phyloP scores from a whole-genome alignment of 35 echinoderm and acorn worm species.

The Lytechinus pictus region DNA sequence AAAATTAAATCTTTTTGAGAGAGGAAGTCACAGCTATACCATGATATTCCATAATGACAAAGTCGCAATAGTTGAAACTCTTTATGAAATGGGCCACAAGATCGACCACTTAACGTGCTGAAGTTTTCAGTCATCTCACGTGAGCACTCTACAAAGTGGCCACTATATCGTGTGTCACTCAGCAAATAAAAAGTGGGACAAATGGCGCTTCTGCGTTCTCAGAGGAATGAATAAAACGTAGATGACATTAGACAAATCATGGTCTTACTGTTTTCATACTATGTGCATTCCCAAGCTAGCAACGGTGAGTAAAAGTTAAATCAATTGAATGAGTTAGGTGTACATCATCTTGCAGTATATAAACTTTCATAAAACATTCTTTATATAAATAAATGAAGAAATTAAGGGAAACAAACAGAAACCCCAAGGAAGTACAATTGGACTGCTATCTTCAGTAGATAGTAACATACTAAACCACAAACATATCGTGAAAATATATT shows the following conservation, averaged over 20 bases:
- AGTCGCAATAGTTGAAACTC: too few relatives aligned
- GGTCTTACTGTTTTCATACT: too few relatives aligned
- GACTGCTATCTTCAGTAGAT: neutral
- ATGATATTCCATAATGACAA: too few relatives aligned
- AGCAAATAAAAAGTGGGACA: neutral
- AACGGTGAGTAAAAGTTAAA: neutral
- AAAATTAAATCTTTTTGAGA: too few relatives aligned
- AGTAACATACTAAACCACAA: neutral
- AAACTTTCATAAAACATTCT: neutral
- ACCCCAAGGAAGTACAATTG: neutral
- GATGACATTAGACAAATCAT: neutral
- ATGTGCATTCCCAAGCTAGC: too few relatives aligned
- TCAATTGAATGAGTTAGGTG: neutral
- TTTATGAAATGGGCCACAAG: too few relatives aligned
- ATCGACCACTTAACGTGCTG: neutral
- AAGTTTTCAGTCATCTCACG: neutral
- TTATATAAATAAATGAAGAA: neutral
- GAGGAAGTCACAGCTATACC: too few relatives aligned
- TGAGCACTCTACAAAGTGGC: neutral
- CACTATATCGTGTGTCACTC: neutral
- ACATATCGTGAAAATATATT: too few relatives aligned
- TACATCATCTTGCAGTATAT: neutral
- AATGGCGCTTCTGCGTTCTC: neutral
- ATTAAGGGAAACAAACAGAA: neutral
- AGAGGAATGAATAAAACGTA: neutral